Evolutionary conservation across 2,113 vertebrate species (phyloP), one percentile per base, ranked within the genome.

Genomic region (Oplegnathus fasciatus): DNA sequence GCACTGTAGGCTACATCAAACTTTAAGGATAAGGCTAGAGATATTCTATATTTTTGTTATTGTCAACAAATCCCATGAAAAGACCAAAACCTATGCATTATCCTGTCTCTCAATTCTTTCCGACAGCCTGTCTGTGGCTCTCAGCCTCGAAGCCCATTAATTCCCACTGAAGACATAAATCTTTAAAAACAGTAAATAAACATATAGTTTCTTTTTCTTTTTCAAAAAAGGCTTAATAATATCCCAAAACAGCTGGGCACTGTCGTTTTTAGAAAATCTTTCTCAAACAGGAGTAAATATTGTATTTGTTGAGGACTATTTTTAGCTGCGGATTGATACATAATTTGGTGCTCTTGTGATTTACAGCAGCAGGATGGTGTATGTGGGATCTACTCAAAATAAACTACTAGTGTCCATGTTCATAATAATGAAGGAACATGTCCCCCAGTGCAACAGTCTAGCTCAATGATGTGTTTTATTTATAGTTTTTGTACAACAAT

Each of bases 281-380:
- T 9, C 37, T 26, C 13, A 65, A n/a, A 42, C 24, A 15, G 11
- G 6, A 44, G 24, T 66, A 66, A 24, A 40, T 40, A 42, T n/a
- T 64, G 9, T 64, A 32, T 50, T 69, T 69, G 46, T 32, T 32
- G 10, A 28, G 37, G 37, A 40, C 71, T 68, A 50, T 60, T 82
- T 60, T 61, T 11, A 60, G 22, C 30, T 9, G 50, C 0, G 1
- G 22, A 74, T 8, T 40, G 14, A 74, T 57, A 44, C n/a, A 42
- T 10, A 37, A 57, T 26, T 40, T 81, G 52, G 1, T 9, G 15
- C 37, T 58, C 3, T 48, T 44, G 37, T 58, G 37, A 24, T 28
- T 46, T 65, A 1, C 10, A 60, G 28, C 69, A 81, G 22, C 61
- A 48, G 58, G 6, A 22, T 1, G 5, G 14, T 73, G 13, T 28